Base-by-base conservation (phyloP, 92 coral and sea anemone species). In the Isaurus tuberculatus region DNA sequence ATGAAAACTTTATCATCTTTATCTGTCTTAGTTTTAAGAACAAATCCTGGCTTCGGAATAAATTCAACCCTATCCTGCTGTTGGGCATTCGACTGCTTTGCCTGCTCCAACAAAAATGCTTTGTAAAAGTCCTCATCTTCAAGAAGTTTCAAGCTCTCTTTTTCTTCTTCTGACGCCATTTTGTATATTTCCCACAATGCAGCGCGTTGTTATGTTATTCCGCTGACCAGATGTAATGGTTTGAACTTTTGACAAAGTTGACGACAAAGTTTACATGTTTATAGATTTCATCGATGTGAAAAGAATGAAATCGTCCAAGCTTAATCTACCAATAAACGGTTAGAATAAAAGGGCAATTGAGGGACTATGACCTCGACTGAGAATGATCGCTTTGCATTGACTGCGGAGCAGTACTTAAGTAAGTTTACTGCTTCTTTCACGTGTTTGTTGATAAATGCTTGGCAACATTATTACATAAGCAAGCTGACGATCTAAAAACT, bases 331-430 rank as follows among this genome's bases (percentile, higher is more conserved):
- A 20, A 3, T 8, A 36, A 36, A 36, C 3, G 42, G 42, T 36
- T n/a, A 82, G 25, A 60, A 22, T 66, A 66, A 25, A 20, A 58
- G 79, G 28, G 57, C 16, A 25, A 22, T 63, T 43, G 33, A 3
- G 14, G 73, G 43, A 79, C 31, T 71, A 89, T 90, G 86, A 80
- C 72, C 51, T 70, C 79, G 30, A 89, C 65, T 29, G 93, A 81
- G 55, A 63, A 43, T 28, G 94, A 94, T 58, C 92, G 97, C 29
- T 94, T 88, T 86, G 83, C 91, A 11, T 65, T 96, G 80, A 84
- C 98, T 8, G 98, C 92, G 26, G 98, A 96, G 79, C 98, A 92
- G 67, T 96, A 96, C 84, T 90, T 96, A 78, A 98, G 99, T 96
- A 79, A 67, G 90, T 79, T 4, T 0, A 63, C n/a, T n/a, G n/a